These are phyloP conservation scores for Mormyrus hasselquistii DNA, from an alignment of 2,797 vertebrate species.

Conservation along the genomic window DNA sequence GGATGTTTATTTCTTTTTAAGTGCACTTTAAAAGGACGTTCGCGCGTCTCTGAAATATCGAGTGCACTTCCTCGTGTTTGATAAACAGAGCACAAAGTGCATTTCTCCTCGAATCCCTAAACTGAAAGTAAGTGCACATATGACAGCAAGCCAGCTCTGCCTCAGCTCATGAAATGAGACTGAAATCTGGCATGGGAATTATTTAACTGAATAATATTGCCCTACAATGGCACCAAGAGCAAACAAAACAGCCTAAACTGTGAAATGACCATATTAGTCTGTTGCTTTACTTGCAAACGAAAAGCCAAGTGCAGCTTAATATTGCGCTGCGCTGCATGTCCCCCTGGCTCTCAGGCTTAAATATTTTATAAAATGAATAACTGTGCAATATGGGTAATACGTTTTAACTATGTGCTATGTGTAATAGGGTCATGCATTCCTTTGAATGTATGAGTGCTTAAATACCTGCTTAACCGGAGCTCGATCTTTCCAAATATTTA, in stretches of 20 bases:
- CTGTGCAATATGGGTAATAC: constrained; percentile 35
- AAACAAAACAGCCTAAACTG: constrained; percentile 1
- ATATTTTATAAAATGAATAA: constrained; percentile 74
- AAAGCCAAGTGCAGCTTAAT: constrained; percentile 10
- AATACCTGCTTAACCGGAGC: neutral
- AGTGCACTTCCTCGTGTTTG: neutral
- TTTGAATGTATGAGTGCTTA: constrained; percentile 9
- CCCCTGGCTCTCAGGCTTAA: constrained; percentile 61
- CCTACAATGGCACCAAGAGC: constrained; percentile 4
- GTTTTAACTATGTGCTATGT: constrained; percentile 13
- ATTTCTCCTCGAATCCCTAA: neutral
- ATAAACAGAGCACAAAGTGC: constrained; percentile 2
- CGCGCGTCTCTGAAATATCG: constrained; percentile 12
- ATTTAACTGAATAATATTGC: constrained; percentile 8
- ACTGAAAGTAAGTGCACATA: constrained; percentile 3
- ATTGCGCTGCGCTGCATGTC: constrained; percentile 28
- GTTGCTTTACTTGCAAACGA: neutral
- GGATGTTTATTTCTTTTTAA: constrained; percentile 13
- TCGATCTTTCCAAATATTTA: constrained; percentile 10
- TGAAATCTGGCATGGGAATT: constrained; percentile 19
- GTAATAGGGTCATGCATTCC: constrained; percentile 14
- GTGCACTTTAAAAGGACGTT: neutral
- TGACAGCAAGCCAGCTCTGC: constrained; percentile 8
- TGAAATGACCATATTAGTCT: constrained; percentile 7
- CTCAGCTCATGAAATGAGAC: constrained; percentile 1